Evolutionary conservation across 2,113 vertebrate genomes (phyloP).

Genomic region (Mohoua ochrocephala): DNA sequence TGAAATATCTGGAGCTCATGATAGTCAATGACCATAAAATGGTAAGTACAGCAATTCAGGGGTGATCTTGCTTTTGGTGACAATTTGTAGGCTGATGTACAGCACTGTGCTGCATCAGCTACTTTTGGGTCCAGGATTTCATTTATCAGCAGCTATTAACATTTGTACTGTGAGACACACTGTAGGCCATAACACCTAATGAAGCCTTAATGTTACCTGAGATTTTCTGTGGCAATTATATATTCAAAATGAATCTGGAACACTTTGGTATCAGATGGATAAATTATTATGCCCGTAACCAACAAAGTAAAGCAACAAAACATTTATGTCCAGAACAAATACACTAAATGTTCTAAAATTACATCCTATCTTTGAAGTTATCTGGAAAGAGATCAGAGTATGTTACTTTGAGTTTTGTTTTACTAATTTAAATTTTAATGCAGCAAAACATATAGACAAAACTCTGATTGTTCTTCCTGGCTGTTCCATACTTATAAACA

Average conservation of each 20-base stretch:
- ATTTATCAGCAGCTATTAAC: not conserved
- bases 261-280: not conserved
- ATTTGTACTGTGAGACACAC: not conserved
- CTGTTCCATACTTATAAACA: not conserved
- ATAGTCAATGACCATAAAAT: constrained; percentile 95
- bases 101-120: not conserved
- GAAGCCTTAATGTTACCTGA: not conserved
- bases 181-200: not conserved
- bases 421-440: not conserved
- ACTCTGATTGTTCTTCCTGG: not conserved
- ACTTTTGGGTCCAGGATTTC: not conserved
- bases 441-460: not conserved
- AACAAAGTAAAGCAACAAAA: not conserved
- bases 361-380: not conserved
- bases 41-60: constrained; percentile 71
- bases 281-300: not conserved
- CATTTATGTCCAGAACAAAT: not conserved
- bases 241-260: not conserved
- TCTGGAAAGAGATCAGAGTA: not conserved
- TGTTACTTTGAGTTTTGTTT: not conserved
- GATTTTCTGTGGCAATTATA: not conserved
- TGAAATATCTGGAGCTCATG: constrained; percentile 97
- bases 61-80: not conserved
- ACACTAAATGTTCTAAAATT: not conserved
- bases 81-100: not conserved